Percentiles rank a stretch among this genome's conserved stretches.
Evolutionary conservation across 1,140 invertebrate species (phyloP).

Genomic region (Bactericera cockerelli): DNA sequence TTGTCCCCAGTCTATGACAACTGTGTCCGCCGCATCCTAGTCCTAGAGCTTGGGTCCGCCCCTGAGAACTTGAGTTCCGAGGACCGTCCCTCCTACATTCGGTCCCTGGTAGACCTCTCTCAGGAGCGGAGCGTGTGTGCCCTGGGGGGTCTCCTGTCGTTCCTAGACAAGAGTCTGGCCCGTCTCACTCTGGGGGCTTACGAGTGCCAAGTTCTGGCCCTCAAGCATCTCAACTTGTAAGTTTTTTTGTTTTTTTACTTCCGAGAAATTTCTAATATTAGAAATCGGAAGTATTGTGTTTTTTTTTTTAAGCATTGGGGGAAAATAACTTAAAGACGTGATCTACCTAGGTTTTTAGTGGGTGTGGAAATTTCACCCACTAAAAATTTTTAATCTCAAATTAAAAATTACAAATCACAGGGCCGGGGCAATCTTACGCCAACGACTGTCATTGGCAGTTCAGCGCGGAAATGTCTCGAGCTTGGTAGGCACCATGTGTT

Average conservation of each 20-base stretch:
- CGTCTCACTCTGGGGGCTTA: constrained; percentile 37
- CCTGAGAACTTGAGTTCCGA: constrained; percentile 37
- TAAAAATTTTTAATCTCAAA: no score
- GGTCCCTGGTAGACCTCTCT: constrained; percentile 46
- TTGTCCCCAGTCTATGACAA: constrained; percentile 38
- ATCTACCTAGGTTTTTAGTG: no score
- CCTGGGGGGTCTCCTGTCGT: constrained; percentile 53
- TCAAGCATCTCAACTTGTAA: constrained; percentile 48
- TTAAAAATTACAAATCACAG: no score
- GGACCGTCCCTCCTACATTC: constrained; percentile 44
- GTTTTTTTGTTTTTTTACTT: no score
- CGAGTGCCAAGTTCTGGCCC: constrained; percentile 38
- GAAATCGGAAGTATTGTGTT: no score
- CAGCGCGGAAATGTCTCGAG: no score
- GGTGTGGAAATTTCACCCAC: no score
- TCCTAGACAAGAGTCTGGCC: constrained; percentile 50
- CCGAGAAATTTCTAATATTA: no score
- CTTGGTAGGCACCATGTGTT: no score
- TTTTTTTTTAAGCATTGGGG: no score
- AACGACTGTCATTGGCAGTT: no score
- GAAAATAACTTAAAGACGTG: constrained; percentile 12
- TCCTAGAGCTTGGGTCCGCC: constrained; percentile 41
- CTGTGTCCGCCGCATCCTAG: constrained; percentile 41
- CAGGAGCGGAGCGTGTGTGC: constrained; percentile 46
- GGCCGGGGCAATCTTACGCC: no score